phyloP scores from a whole-genome alignment of 1,140 invertebrate genomes.

The Lucilia sericata region DNA sequence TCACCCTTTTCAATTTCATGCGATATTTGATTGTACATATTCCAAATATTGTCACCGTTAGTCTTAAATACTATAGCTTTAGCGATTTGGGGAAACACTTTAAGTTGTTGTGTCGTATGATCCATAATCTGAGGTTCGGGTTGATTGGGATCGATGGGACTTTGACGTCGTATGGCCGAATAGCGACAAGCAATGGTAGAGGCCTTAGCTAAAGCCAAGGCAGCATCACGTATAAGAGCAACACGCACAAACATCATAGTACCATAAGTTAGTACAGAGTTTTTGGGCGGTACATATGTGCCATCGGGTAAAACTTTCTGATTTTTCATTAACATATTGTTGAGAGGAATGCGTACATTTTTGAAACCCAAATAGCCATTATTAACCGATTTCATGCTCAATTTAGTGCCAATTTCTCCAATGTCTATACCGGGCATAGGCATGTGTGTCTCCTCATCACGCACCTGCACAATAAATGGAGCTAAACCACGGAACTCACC shows the following conservation, averaged over 20 bases:
- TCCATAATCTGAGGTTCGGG: conserved; percentile 91
- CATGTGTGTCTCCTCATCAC: conserved; percentile 88
- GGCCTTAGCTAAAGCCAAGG: conserved; percentile 80
- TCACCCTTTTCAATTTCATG: conserved; percentile 83
- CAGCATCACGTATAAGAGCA: conserved; percentile 78
- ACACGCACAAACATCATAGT: conserved; percentile 95
- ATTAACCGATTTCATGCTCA: conserved; percentile 90
- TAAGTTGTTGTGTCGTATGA: conserved; percentile 93
- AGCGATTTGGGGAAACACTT: conserved; percentile 86
- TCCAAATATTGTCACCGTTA: conserved; percentile 80
- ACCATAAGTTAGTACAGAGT: conserved; percentile 89
- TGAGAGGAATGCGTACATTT: conserved; percentile 86
- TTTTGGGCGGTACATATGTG: conserved; percentile 85
- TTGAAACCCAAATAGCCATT: conserved; percentile 92
- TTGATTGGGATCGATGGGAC: conserved; percentile 81
- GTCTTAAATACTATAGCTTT: conserved; percentile 82
- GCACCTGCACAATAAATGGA: conserved; percentile 91
- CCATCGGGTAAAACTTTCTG: conserved; percentile 87
- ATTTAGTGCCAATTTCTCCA: conserved; percentile 93
- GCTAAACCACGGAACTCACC: conserved; percentile 91
- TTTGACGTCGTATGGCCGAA: conserved; percentile 88
- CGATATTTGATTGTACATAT: conserved; percentile 85
- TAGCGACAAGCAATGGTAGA: conserved; percentile 89
- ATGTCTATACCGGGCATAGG: conserved; percentile 89
- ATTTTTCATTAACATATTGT: conserved; percentile 95